Evolutionary conservation across 2,888 invertebrate genomes (phyloP), one percentile per base, ranked within the genome.

Genomic region (Eupeodes latifasciatus): DNA sequence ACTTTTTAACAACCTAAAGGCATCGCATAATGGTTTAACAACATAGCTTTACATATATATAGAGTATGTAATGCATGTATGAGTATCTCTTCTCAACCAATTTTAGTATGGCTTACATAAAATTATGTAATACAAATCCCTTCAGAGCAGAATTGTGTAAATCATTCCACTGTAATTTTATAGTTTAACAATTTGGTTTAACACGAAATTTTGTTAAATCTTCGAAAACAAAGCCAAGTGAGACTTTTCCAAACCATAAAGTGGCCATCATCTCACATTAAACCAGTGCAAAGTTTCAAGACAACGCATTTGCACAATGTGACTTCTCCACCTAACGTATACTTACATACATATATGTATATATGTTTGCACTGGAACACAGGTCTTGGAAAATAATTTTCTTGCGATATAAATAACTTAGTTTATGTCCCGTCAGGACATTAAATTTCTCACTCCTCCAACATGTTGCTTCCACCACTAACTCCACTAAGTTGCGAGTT

Each of bases 371-470:
- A 27, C 27, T 1, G 27, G 27, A 34, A 10, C 16, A 9, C 5
- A 27, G 47, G 55, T 64, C 53, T 64, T 78, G 82, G 34, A 53
- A 53, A 75, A 69, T 75, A 80, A 69, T 81, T 75, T 81, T 85
- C 66, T 78, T 59, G 66, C 69, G n/a, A n/a, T 77, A 81, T 76
- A 85, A 81, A 85, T 81, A 77, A 81, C 66, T 72, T 53, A 66
- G 34, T 72, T 77, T 81, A 85, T 76, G 72, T 81, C 66, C 71
- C 72, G 66, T 53, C 72, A 81, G 81, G 76, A 77, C 81, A 85
- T 72, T 85, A 85, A 85, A 85, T 81, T 72, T 44, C 47, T 36
- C 27, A 2, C 51, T 81, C 76, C 71, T 69, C 75, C 64, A 80
- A 80, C 69, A 75, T 80, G 74, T 61, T 51, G 78, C 57, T 62